A percentile compares a stretch with the other conserved stretches of the same genome.
These are phyloP conservation scores for Accipiter cooperii DNA, from an alignment of 2,113 vertebrate genomes.

Conservation along the genomic window DNA sequence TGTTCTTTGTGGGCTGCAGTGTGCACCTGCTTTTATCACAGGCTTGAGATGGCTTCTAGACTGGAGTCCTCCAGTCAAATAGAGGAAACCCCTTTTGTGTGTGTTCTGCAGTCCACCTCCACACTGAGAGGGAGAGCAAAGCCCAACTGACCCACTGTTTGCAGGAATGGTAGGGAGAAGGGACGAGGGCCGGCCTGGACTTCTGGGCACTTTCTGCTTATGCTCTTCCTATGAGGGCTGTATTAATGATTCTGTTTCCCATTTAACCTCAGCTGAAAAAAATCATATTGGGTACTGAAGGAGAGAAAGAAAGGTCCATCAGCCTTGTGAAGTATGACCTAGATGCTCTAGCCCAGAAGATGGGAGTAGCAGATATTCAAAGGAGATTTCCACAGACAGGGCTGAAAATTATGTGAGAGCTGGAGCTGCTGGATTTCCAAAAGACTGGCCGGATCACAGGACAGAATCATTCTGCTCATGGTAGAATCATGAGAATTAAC, in stretches of 20 bases:
- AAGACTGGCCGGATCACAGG: neutral
- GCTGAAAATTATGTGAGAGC: neutral
- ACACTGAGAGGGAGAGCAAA: neutral
- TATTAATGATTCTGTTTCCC: neutral
- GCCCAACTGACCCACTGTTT: neutral
- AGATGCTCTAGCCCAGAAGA: neutral
- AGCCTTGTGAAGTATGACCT: neutral
- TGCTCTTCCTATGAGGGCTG: neutral
- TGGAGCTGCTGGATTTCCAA: neutral
- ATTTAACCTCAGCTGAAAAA: neutral
- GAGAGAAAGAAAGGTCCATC: neutral
- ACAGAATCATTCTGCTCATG: neutral
- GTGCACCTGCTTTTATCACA: neutral
- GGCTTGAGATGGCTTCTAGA: neutral
- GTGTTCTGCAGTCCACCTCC: neutral
- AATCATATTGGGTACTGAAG: neutral
- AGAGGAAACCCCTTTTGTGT: neutral
- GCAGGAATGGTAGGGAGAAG: neutral
- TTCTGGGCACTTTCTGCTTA: neutral
- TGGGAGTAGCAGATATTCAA: neutral
- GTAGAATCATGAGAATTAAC: neutral
- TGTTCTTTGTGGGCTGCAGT: neutral
- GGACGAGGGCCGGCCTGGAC: neutral
- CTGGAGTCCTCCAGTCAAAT: neutral
- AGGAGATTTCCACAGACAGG: neutral